These are phyloP conservation scores for Drosophila greeni DNA, from an alignment of 2,888 invertebrate species.

Conservation along the genomic window DNA sequence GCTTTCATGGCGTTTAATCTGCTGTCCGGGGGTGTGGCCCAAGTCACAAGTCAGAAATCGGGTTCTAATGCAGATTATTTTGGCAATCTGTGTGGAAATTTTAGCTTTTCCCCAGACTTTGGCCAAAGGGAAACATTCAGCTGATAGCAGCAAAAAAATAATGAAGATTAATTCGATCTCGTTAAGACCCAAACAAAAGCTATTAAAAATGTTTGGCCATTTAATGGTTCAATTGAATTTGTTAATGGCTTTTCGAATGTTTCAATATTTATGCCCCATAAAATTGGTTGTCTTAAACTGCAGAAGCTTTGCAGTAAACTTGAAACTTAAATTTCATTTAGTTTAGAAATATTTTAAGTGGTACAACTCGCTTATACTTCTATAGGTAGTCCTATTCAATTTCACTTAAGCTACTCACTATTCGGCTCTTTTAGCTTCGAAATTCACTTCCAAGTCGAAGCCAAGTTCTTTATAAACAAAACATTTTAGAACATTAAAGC, in stretches of 20 bases:
- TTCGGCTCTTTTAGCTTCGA: background rate
- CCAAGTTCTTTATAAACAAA: background rate
- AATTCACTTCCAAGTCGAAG: background rate
- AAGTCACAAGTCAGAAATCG: slow-evolving; percentile 25
- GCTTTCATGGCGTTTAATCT: slow-evolving; percentile 43
- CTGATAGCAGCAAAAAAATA: slow-evolving; percentile 7
- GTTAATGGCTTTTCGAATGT: background rate
- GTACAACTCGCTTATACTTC: background rate
- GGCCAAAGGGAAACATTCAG: slow-evolving; percentile 9
- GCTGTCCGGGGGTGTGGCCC: slow-evolving; percentile 33
- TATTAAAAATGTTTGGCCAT: slow-evolving; percentile 1
- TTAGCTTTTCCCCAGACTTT: slow-evolving; percentile 1
- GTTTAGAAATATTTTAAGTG: background rate
- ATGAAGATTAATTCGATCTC: slow-evolving; percentile 14
- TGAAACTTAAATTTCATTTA: background rate
- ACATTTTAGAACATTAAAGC: slow-evolving; percentile 2
- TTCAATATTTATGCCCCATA: too few species aligned
- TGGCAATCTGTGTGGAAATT: slow-evolving; percentile 15
- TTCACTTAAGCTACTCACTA: background rate
- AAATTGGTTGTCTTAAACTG: background rate
- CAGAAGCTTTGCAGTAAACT: background rate
- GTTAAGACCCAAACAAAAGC: slow-evolving; percentile 4
- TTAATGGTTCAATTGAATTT: slow-evolving; percentile 4
- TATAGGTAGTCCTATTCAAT: background rate
- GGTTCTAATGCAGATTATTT: slow-evolving; percentile 35